Percentiles rank a stretch among this genome's conserved stretches.
These are phyloP conservation scores for Heliconius congener DNA, from an alignment of 1,140 invertebrate genomes.

Conservation along the genomic window DNA sequence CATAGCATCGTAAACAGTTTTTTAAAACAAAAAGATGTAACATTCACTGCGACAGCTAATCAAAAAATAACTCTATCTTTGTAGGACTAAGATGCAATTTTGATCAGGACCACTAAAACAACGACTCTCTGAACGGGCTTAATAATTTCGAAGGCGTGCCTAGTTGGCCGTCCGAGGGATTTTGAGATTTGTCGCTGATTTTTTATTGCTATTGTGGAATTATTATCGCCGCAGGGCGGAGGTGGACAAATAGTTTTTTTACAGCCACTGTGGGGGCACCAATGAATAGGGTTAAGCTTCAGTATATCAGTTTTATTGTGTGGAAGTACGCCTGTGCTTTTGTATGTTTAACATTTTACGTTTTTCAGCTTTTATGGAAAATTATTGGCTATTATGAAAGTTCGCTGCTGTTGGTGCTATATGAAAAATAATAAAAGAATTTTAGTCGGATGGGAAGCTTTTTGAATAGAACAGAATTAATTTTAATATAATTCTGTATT, in stretches of 20 bases:
- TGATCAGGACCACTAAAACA: slow-evolving; percentile 23
- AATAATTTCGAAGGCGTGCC: slow-evolving; percentile 79
- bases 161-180: slow-evolving; percentile 74
- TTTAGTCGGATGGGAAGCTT: background rate
- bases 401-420: background rate
- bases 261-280: slow-evolving; percentile 33
- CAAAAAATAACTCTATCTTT: slow-evolving; percentile 31
- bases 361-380: slow-evolving; percentile 16
- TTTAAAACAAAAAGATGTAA: slow-evolving; percentile 57
- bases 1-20: slow-evolving; percentile 71
- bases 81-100: slow-evolving; percentile 43
- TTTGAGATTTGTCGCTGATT: slow-evolving; percentile 74
- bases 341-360: slow-evolving; percentile 1
- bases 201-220: slow-evolving; percentile 74
- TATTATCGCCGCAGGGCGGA: slow-evolving; percentile 67
- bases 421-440: background rate
- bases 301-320: slow-evolving; percentile 34
- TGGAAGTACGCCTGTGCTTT: slow-evolving; percentile 3
- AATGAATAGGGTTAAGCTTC: slow-evolving; percentile 33
- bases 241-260: slow-evolving; percentile 64
- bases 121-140: slow-evolving; percentile 63
- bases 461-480: too few relatives aligned
- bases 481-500: too few relatives aligned
- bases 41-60: background rate
- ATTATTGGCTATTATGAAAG: background rate